Conservation (phyloP, 2,113 vertebrate species). For the Numenius arquata region DNA sequence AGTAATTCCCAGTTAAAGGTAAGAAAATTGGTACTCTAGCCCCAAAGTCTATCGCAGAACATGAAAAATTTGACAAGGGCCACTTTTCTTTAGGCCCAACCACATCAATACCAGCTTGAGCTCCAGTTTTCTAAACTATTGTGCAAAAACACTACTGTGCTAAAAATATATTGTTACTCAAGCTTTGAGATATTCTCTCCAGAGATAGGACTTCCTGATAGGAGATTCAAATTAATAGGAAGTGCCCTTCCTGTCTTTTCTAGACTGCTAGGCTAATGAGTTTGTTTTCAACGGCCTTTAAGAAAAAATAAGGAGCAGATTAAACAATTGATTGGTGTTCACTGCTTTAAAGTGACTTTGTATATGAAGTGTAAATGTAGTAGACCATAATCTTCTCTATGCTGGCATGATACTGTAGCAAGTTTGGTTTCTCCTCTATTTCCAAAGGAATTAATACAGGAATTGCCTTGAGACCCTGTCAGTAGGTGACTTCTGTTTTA, state of each 20-base stretch:
- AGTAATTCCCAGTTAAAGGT: not conserved
- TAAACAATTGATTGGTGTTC: not conserved
- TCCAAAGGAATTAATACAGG: not conserved
- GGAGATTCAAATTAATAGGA: constrained; percentile 49
- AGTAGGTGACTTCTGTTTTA: not conserved
- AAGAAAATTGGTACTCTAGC: not conserved
- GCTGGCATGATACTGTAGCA: not conserved
- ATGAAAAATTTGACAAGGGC: not conserved
- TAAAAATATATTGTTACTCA: constrained; percentile 49
- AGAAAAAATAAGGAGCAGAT: not conserved
- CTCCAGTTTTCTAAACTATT: not conserved
- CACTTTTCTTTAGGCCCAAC: not conserved
- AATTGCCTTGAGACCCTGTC: not conserved
- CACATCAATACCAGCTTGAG: not conserved
- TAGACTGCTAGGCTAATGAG: not conserved
- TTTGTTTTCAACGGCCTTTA: constrained; percentile 14
- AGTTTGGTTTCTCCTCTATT: not conserved
- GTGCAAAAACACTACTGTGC: not conserved
- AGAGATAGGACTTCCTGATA: constrained; percentile 43
- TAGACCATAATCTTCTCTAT: not conserved
- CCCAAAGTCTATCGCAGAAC: not conserved
- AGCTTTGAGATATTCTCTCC: constrained; percentile 33
- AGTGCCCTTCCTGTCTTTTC: constrained; percentile 57
- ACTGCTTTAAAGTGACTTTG: not conserved
- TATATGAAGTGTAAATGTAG: not conserved